These are phyloP conservation scores for Bagarius yarrelli DNA, from an alignment of 2,113 vertebrate species.

Conservation along the genomic window DNA sequence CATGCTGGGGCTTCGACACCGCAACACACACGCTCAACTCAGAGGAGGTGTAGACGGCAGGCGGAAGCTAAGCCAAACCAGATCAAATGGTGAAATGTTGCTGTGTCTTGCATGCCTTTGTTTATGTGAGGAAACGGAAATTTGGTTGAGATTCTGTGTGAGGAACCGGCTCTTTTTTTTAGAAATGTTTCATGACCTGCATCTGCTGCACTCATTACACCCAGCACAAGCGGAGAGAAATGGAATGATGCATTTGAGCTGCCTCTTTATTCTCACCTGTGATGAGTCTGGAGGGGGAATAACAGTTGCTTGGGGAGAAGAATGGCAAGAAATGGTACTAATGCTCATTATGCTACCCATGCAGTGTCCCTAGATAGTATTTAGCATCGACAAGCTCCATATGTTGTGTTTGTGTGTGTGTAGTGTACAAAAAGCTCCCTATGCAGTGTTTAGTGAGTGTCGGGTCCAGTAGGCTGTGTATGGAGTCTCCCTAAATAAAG, in stretches of 20 bases:
- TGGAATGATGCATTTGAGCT: neutral
- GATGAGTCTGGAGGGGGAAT: neutral
- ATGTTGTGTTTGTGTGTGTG: neutral
- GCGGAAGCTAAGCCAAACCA: conserved; percentile 1
- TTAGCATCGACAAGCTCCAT: neutral
- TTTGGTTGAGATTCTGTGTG: neutral
- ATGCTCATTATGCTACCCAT: neutral
- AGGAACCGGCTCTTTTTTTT: neutral
- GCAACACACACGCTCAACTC: neutral
- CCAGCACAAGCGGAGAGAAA: neutral
- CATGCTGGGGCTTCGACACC: neutral
- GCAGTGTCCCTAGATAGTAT: neutral
- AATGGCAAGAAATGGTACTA: neutral
- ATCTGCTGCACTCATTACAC: neutral
- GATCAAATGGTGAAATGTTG: conserved; percentile 23
- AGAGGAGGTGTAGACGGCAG: neutral
- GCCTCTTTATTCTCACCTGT: neutral
- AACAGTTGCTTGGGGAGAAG: neutral
- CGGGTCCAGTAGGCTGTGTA: neutral
- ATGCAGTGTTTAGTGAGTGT: neutral
- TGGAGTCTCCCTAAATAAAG: neutral
- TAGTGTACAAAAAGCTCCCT: neutral
- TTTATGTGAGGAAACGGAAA: neutral
- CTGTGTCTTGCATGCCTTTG: neutral
- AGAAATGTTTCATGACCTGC: conserved; percentile 4